Percentiles rank a stretch among this genome's conserved stretches.
Conservation (phyloP, 2,797 vertebrate genomes). For the Rhynchotus rufescens region DNA sequence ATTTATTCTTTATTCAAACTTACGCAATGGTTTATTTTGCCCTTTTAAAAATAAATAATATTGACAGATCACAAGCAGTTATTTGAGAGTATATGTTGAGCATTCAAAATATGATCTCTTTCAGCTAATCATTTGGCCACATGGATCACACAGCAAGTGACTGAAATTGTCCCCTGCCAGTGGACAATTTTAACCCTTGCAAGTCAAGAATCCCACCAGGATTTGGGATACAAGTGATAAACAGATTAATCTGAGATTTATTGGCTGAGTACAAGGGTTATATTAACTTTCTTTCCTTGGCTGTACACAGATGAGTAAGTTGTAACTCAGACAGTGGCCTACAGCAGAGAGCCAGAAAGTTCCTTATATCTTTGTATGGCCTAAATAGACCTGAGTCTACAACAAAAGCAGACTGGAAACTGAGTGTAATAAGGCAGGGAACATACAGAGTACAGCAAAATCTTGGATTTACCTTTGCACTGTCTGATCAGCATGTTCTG, state of each 20-base stretch:
- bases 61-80: conserved; percentile 49
- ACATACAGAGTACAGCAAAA: background rate
- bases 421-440: background rate
- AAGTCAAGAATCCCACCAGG: background rate
- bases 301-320: background rate
- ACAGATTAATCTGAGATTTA: background rate
- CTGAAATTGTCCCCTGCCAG: background rate
- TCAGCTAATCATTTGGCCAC: conserved; percentile 32
- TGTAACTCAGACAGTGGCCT: background rate
- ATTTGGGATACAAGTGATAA: background rate
- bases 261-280: background rate
- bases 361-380: background rate
- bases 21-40: conserved; percentile 9
- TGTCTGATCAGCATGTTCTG: background rate
- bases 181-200: background rate
- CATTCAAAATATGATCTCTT: conserved; percentile 42
- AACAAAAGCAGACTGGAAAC: conserved; percentile 3
- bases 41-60: conserved; percentile 57
- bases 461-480: background rate
- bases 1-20: conserved; percentile 61
- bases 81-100: background rate
- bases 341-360: background rate
- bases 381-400: background rate
- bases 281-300: background rate
- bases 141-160: background rate